These are phyloP conservation scores for Spheniscus humboldti DNA, from an alignment of 2,797 vertebrate species.

Conservation along the genomic window DNA sequence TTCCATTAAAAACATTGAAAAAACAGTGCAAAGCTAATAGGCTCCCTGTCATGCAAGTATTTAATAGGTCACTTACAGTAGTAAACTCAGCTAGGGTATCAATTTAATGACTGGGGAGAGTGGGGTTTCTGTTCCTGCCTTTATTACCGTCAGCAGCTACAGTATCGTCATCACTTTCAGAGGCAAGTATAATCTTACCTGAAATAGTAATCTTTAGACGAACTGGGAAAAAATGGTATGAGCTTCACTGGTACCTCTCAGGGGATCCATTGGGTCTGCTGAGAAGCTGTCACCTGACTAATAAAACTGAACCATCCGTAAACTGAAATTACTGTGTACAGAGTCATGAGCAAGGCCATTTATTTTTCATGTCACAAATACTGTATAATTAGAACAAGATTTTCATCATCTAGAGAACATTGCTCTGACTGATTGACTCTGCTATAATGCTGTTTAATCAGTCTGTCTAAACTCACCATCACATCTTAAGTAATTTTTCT, in stretches of 20 bases:
- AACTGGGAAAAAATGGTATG: background rate
- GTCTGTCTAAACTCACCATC: background rate
- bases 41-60: background rate
- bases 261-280: background rate
- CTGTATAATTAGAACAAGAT: background rate
- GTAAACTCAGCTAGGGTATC: background rate
- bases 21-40: background rate
- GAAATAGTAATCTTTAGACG: background rate
- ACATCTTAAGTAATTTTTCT: background rate
- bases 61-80: background rate
- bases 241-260: background rate
- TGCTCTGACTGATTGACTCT: background rate
- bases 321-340: background rate
- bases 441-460: background rate
- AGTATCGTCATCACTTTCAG: background rate
- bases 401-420: background rate
- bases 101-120: background rate
- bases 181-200: background rate
- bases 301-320: background rate
- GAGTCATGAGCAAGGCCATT: background rate
- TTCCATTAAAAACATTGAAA: background rate
- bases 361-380: background rate
- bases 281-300: background rate
- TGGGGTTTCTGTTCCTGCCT: background rate
- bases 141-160: background rate